phyloP scores from a whole-genome alignment of 1,140 invertebrate genomes.

The Eumeta japonica region DNA sequence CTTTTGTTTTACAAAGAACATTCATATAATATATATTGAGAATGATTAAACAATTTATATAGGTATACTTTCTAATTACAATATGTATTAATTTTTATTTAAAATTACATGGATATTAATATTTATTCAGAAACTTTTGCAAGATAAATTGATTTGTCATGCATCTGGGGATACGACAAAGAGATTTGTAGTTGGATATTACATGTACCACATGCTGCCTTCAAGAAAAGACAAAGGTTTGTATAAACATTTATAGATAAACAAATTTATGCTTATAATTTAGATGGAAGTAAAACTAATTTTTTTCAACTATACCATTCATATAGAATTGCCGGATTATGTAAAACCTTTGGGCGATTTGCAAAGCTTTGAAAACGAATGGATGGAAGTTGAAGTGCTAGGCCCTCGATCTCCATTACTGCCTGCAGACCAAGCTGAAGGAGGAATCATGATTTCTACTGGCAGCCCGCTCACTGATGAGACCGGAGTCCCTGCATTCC shows the following conservation, averaged over 20 bases:
- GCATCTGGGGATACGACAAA: conserved; percentile 81
- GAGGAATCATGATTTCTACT: conserved; percentile 37
- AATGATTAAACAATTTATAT: no score
- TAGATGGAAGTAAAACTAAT: not conserved
- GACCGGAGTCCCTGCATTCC: conserved; percentile 63
- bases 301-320: not conserved
- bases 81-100: no score
- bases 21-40: no score
- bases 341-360: conserved; percentile 68
- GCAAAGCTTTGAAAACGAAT: conserved; percentile 83
- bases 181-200: conserved; percentile 87
- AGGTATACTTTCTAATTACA: conserved; percentile 3
- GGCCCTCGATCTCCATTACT: conserved; percentile 63
- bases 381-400: conserved; percentile 82
- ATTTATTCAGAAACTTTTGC: conserved; percentile 67
- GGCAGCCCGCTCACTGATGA: conserved; percentile 46
- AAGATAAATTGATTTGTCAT: conserved; percentile 84
- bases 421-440: conserved; percentile 21
- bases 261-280: no score
- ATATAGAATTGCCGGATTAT: conserved; percentile 55
- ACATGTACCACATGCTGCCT: conserved; percentile 81
- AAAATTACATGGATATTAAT: no score
- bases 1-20: no score
- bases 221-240: conserved; percentile 66
- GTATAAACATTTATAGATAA: conserved; percentile 14